Percentiles rank a stretch among this genome's conserved stretches.
Evolutionary conservation across 1,140 invertebrate species (phyloP).

Genomic region (Panagrolaimus sp.): DNA sequence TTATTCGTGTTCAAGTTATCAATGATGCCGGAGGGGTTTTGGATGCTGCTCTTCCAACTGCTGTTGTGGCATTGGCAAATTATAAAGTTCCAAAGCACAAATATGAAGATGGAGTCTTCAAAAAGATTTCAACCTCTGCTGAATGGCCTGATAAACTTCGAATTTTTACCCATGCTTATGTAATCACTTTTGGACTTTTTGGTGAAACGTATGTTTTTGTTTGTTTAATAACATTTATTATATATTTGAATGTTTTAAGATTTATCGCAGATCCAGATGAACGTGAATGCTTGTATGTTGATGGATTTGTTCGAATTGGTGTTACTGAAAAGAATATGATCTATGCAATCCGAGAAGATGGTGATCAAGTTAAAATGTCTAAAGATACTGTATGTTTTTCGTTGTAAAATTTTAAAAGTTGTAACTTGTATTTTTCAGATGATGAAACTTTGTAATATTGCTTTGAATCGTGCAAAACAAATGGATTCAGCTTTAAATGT

Average conservation of each 20-base stretch:
- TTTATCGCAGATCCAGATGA: conserved; percentile 6
- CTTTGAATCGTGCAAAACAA: not conserved
- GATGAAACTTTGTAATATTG: conserved; percentile 12
- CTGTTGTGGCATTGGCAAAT: not conserved
- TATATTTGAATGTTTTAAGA: too few relatives aligned
- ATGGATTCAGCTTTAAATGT: not conserved
- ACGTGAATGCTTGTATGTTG: not conserved
- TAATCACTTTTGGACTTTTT: not conserved
- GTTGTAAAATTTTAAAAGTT: too few relatives aligned
- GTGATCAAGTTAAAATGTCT: not conserved
- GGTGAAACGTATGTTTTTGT: not conserved
- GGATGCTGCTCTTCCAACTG: not conserved
- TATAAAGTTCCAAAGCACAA: conserved; percentile 12
- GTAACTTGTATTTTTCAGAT: too few relatives aligned
- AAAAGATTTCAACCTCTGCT: not conserved
- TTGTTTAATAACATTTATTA: too few relatives aligned
- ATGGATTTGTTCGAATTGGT: conserved; percentile 13
- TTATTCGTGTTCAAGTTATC: conserved; percentile 5
- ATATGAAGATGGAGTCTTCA: conserved; percentile 2
- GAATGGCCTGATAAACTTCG: conserved; percentile 11
- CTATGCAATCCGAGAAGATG: conserved; percentile 9
- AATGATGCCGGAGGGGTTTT: not conserved
- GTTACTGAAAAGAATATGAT: conserved; percentile 6
- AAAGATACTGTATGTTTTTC: not conserved
- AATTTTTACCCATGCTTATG: conserved; percentile 8